Evolutionary conservation across 2,888 invertebrate genomes (phyloP).

Genomic region (Conops quadrifasciatus): DNA sequence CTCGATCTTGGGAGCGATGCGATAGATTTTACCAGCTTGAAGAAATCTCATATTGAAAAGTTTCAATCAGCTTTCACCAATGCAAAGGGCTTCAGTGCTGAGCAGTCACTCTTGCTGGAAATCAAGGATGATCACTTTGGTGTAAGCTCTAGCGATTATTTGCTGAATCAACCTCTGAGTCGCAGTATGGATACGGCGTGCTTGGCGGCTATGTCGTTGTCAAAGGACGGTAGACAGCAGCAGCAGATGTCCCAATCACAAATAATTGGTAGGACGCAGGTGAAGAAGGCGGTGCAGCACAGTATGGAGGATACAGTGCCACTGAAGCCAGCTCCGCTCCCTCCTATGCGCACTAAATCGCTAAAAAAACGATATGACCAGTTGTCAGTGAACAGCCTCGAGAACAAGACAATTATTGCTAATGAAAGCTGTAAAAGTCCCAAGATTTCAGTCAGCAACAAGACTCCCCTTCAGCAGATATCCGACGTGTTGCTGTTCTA

Average conservation of each 20-base stretch:
- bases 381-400: neutral
- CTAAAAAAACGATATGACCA: slow-evolving; percentile 46
- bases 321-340: slow-evolving; percentile 50
- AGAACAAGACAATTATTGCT: neutral
- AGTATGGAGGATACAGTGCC: slow-evolving; percentile 54
- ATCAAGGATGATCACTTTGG: slow-evolving; percentile 75
- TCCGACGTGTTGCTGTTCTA: slow-evolving; percentile 60
- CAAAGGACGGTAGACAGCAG: slow-evolving; percentile 38
- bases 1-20: slow-evolving; percentile 44
- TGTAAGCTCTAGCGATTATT: slow-evolving; percentile 63
- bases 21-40: slow-evolving; percentile 17
- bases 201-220: slow-evolving; percentile 39
- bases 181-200: slow-evolving; percentile 60
- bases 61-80: slow-evolving; percentile 44
- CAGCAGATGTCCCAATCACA: slow-evolving; percentile 56
- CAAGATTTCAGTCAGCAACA: neutral
- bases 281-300: slow-evolving; percentile 46
- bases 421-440: neutral
- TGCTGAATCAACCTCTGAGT: slow-evolving; percentile 49
- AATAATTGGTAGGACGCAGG: slow-evolving; percentile 52
- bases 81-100: slow-evolving; percentile 61
- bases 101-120: slow-evolving; percentile 63
- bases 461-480: slow-evolving; percentile 42
- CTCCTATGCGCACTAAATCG: slow-evolving; percentile 58
- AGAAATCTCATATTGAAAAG: slow-evolving; percentile 21